Conservation (phyloP, 1,140 invertebrate genomes). For the Gonioctena quinquepunctata region DNA sequence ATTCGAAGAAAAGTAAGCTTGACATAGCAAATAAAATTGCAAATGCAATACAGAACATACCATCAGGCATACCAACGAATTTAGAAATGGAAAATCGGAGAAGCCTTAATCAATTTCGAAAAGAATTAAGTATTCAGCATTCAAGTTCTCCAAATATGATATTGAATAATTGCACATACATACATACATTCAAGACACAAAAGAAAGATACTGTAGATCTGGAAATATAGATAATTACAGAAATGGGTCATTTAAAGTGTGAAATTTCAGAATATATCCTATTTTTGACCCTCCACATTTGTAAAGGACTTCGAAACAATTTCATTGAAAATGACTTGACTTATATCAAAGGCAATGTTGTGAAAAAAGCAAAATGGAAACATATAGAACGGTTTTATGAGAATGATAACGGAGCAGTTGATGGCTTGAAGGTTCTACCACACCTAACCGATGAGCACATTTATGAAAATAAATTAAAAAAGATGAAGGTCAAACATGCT, state of each 20-base stretch:
- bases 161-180: too few relatives aligned
- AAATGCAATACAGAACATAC: too few relatives aligned
- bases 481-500: not conserved
- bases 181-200: not conserved
- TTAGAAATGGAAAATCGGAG: too few relatives aligned
- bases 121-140: too few relatives aligned
- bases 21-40: too few relatives aligned
- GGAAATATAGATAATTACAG: not conserved
- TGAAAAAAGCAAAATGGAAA: not conserved
- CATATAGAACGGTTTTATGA: not conserved
- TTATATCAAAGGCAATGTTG: not conserved
- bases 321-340: not conserved
- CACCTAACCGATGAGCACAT: not conserved
- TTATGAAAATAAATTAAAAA: slow-evolving; percentile 7
- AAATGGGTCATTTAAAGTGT: not conserved
- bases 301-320: not conserved
- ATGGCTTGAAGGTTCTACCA: not conserved
- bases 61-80: too few relatives aligned
- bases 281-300: slow-evolving; percentile 1
- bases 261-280: not conserved
- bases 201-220: not conserved
- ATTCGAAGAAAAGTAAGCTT: too few relatives aligned
- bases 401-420: not conserved
- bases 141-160: too few relatives aligned
- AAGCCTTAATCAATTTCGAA: too few relatives aligned